Evolutionary conservation across 2,888 invertebrate species (phyloP).

Genomic region (Drosophila villosipedis): DNA sequence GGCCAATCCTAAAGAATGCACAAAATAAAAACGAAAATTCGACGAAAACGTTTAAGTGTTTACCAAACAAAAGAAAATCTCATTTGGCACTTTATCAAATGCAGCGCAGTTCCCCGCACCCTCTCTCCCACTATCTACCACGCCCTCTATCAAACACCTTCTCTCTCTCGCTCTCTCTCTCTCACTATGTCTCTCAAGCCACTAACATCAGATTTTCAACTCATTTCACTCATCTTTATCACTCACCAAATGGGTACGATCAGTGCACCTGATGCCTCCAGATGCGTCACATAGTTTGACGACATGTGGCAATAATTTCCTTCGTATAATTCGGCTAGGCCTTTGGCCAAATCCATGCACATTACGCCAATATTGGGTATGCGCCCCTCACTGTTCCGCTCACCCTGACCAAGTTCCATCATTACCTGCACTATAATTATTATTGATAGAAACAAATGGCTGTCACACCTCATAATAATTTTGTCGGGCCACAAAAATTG

Average conservation of each 20-base stretch:
- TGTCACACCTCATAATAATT: background rate
- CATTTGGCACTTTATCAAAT: conserved; percentile 27
- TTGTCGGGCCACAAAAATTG: no score
- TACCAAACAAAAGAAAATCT: conserved; percentile 3
- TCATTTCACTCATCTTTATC: background rate
- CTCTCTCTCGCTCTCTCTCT: background rate
- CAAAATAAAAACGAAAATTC: background rate
- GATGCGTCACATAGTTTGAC: conserved; percentile 93
- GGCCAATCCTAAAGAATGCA: conserved; percentile 86
- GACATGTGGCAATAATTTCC: conserved; percentile 90
- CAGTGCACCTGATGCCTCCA: conserved; percentile 93
- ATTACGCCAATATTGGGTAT: conserved; percentile 90
- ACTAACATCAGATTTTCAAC: conserved; percentile 8
- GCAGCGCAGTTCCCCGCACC: background rate
- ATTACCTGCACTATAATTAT: background rate
- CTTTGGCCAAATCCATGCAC: conserved; percentile 88
- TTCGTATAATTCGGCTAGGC: conserved; percentile 86
- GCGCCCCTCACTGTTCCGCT: background rate
- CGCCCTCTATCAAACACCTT: background rate
- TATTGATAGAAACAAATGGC: background rate
- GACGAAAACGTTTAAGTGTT: background rate
- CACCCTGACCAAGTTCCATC: background rate
- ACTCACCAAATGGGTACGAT: conserved; percentile 92
- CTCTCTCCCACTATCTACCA: background rate
- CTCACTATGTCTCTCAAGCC: background rate